Percentiles rank a stretch among this genome's conserved stretches.
Conservation (phyloP, 2,888 invertebrate genomes). For the Orchestes rusci region DNA sequence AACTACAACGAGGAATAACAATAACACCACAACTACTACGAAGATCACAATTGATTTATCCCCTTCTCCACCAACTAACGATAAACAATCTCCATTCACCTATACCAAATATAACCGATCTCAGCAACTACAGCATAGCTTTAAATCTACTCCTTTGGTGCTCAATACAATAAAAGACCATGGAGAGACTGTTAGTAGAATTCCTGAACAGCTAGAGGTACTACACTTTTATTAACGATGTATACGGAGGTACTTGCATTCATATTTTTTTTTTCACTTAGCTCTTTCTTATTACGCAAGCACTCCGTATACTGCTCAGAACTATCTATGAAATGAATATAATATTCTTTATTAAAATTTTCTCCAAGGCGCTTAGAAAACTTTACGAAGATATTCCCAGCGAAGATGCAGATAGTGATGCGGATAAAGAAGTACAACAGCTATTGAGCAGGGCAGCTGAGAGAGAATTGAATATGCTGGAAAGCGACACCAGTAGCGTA, state of each 20-base stretch:
- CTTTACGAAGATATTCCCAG: constrained; percentile 45
- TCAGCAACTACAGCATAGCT: constrained; percentile 33
- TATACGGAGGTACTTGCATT: background rate
- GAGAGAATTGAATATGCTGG: constrained; percentile 23
- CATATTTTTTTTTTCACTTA: background rate
- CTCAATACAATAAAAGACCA: constrained; percentile 38
- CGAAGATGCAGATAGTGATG: constrained; percentile 46
- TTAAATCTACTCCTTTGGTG: constrained; percentile 45
- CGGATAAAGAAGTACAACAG: constrained; percentile 55
- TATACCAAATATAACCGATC: constrained; percentile 35
- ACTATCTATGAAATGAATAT: no score
- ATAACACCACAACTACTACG: constrained; percentile 41
- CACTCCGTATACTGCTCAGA: no score
- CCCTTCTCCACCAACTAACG: constrained; percentile 34
- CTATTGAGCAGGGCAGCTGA: constrained; percentile 43
- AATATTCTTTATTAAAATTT: no score
- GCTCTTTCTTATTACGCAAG: background rate
- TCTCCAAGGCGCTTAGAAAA: constrained; percentile 40
- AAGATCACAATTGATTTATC: constrained; percentile 46
- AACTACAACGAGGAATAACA: constrained; percentile 36
- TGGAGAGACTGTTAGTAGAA: constrained; percentile 26
- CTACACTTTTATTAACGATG: background rate
- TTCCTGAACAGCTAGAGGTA: constrained; percentile 23
- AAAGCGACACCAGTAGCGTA: constrained; percentile 40
- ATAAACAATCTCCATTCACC: constrained; percentile 25